Evolutionary conservation across 2,113 vertebrate species (phyloP), one percentile per base, ranked within the genome.

Genomic region (Arenaria interpres): DNA sequence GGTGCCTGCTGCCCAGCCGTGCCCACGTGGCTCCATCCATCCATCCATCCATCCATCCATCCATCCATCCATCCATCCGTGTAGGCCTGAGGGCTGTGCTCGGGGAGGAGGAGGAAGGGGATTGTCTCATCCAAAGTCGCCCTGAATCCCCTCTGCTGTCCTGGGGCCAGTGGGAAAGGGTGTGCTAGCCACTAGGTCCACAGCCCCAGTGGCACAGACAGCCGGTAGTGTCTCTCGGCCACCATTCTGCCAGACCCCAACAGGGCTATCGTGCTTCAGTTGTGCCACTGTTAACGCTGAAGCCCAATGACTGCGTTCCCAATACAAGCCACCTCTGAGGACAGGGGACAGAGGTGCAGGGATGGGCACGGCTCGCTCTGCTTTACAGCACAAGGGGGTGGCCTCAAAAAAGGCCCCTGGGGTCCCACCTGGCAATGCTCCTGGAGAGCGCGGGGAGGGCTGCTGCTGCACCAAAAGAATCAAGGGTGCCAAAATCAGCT

Each of bases 391-490:
- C 63, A 18, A 63, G 19, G 33, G 27, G 7, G 4, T 5, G 21
- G 14, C 64, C 78, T 88, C 66, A 18, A 51, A 48, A 37, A 50
- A 51, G 33, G 17, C 5, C 30, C 20, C 5, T 1, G 6, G 25
- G n/a, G 10, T 79, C 57, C 1, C 4, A 35, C 30, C n/a, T n/a
- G 64, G 33, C 0, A 1, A 37, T 11, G 37, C 43, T 77, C 27
- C 53, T 12, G 20, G 28, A 54, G 35, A 68, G 17, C 4, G 2
- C 0, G 1, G 23, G n/a, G 27, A 8, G 9, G 19, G 45, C 35
- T 33, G 21, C 45, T 33, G 32, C 27, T 18, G 14, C 48, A 33
- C 33, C 35, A 6, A 14, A 35, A 43, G 54, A 8, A 33, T 15
- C n/a, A 9, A 27, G 11, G 22, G 14, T 12, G 11, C 60, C 53